These are phyloP conservation scores for Drepanosiphum platanoidis DNA, from an alignment of 2,888 invertebrate genomes.

Conservation along the genomic window DNA sequence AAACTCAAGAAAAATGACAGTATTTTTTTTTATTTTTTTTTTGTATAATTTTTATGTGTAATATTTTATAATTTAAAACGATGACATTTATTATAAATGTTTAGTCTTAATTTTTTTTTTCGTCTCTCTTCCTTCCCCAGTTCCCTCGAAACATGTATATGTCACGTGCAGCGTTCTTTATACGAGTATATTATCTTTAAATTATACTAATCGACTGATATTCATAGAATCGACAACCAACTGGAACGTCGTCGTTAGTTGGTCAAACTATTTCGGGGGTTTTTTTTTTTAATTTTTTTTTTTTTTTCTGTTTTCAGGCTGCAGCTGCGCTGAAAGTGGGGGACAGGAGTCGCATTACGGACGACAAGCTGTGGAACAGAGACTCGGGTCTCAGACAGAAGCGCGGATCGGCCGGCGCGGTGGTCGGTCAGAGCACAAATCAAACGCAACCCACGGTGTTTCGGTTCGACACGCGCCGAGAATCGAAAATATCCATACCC, in stretches of 20 bases:
- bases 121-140: no score
- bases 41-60: neutral
- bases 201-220: neutral
- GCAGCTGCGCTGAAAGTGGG: constrained; percentile 36
- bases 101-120: neutral
- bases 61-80: neutral
- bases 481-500: constrained; percentile 51
- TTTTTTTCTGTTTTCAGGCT: constrained; percentile 29
- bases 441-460: constrained; percentile 45
- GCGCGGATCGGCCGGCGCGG: constrained; percentile 72
- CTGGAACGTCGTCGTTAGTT: no score
- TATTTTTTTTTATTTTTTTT: neutral
- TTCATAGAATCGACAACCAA: neutral
- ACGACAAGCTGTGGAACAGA: constrained; percentile 55
- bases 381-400: constrained; percentile 65
- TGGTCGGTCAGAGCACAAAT: constrained; percentile 64
- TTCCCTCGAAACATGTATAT: neutral
- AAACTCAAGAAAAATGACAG: neutral
- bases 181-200: neutral
- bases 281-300: no score
- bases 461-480: constrained; percentile 49
- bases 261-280: no score
- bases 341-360: constrained; percentile 47
- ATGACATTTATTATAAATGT: constrained; percentile 1
- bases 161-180: no score